Evolutionary conservation across 92 coral and sea anemone genomes (phyloP).

Genomic region (Porites rus): DNA sequence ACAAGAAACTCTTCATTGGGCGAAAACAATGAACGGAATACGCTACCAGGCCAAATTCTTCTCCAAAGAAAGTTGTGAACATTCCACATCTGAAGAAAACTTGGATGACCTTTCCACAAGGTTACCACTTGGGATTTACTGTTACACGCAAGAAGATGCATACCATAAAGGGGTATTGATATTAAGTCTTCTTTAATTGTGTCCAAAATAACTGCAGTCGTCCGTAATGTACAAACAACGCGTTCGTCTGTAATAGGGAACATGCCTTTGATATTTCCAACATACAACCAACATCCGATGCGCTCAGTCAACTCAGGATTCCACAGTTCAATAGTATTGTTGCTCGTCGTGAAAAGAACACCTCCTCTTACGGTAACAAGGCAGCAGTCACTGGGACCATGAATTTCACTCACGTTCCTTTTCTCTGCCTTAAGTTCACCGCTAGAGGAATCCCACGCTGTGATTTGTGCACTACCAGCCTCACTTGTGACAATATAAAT

Average conservation of each 20-base stretch:
- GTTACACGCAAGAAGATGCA: neutral
- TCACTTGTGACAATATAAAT: neutral
- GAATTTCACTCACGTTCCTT: too few relatives aligned
- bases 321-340: neutral
- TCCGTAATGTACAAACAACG: too few relatives aligned
- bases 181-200: too few relatives aligned
- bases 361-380: neutral
- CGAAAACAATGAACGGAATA: too few relatives aligned
- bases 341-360: neutral
- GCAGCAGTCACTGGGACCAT: too few relatives aligned
- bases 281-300: neutral
- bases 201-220: too few relatives aligned
- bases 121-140: too few relatives aligned
- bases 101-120: too few relatives aligned
- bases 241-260: neutral
- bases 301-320: neutral
- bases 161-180: too few relatives aligned
- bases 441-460: constrained; percentile 6
- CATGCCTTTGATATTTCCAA: neutral
- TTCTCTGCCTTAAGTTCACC: neutral
- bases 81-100: too few relatives aligned
- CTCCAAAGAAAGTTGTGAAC: too few relatives aligned
- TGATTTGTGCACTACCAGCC: neutral
- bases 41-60: too few relatives aligned
- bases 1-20: neutral